These are phyloP conservation scores for Sinella curviseta DNA, from an alignment of 1,140 invertebrate genomes.

Conservation along the genomic window DNA sequence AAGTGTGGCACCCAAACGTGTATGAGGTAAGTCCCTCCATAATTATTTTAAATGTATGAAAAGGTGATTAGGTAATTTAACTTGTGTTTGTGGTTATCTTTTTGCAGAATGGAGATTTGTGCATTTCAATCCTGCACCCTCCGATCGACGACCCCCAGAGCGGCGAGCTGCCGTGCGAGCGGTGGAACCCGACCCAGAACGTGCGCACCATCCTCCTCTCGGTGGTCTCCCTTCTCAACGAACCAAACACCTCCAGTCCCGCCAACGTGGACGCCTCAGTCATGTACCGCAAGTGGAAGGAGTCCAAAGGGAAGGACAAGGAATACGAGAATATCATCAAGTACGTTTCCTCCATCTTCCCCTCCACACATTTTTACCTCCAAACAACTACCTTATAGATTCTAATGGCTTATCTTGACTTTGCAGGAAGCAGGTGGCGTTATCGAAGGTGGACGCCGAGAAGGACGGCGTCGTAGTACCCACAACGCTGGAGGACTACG, in stretches of 20 bases:
- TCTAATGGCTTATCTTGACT: no score
- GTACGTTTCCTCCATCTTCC: no score
- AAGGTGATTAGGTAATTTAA: no score
- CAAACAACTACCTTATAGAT: not conserved
- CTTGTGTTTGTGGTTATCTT: not conserved
- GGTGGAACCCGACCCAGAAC: conserved; percentile 99
- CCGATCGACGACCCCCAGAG: conserved; percentile 98
- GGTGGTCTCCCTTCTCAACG: conserved; percentile 97
- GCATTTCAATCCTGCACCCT: conserved; percentile 98
- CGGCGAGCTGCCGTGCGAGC: conserved; percentile 96
- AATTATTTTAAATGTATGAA: not conserved
- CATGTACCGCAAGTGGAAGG: conserved; percentile 98
- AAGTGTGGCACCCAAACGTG: conserved; percentile 99
- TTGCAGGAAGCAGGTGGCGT: conserved; percentile 92
- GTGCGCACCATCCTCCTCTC: conserved; percentile 96
- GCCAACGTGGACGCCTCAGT: conserved; percentile 99
- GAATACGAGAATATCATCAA: conserved; percentile 99
- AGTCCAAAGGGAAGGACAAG: conserved; percentile 96
- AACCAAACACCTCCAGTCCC: conserved; percentile 98
- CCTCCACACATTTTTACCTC: not conserved
- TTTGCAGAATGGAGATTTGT: conserved; percentile 94
- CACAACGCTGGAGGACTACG: conserved; percentile 96
- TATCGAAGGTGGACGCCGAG: conserved; percentile 90
- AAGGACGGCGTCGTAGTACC: conserved; percentile 96
- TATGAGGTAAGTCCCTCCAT: conserved; percentile 80